These are phyloP conservation scores for Nycteola revayana DNA, from an alignment of 2,888 invertebrate genomes.

Conservation along the genomic window DNA sequence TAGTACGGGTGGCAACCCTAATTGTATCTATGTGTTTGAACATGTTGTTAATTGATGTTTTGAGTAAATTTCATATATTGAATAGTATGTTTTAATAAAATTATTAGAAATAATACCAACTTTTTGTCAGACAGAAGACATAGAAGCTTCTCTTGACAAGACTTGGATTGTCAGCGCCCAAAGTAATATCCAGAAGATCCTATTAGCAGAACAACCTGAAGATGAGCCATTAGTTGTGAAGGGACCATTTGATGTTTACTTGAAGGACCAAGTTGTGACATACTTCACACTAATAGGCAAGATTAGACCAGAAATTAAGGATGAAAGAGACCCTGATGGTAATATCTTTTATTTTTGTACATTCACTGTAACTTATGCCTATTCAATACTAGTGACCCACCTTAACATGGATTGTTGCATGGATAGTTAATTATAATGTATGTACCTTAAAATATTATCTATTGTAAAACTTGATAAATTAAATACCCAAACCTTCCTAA, in stretches of 20 bases:
- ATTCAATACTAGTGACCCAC: no score
- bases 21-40: no score
- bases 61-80: no score
- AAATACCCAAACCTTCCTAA: no score
- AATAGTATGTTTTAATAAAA: no score
- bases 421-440: no score
- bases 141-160: conserved; percentile 89
- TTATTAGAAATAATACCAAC: conserved; percentile 18
- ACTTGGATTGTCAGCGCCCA: conserved; percentile 97
- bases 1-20: no score
- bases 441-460: no score
- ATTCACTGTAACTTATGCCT: no score
- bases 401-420: no score
- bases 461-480: no score
- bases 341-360: conserved; percentile 19
- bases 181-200: conserved; percentile 86
- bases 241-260: conserved; percentile 91
- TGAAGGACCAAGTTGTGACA: conserved; percentile 87
- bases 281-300: conserved; percentile 92
- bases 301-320: conserved; percentile 63
- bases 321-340: conserved; percentile 86
- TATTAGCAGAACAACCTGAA: conserved; percentile 83
- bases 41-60: no score
- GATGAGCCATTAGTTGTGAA: conserved; percentile 89
- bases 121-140: conserved; percentile 83